Base-by-base conservation (phyloP, 2,888 invertebrate genomes). In the Macrophya alboannulata region DNA sequence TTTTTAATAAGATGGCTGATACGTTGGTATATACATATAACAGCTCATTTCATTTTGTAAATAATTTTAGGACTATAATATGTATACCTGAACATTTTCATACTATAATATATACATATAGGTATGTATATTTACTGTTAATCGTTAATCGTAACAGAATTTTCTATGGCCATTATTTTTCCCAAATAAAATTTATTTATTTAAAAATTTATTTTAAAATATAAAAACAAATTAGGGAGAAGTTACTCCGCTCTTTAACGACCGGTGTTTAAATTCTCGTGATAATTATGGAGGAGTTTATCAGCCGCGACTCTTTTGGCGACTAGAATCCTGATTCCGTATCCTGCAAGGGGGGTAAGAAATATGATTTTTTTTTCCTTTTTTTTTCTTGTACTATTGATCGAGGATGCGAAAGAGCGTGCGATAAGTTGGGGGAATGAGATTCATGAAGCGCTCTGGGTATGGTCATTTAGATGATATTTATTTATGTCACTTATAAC, bases 281-380 rank as follows among this genome's bases (percentile, higher is more conserved):
- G 40, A 71, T 85, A 84, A 51, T 31, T 72, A 40, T 45, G 43
- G 15, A 85, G 84, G 9, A 85, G 17, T 25, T 25, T 17, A 10
- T 85, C 71, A 55, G 85, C 85, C 8, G 85, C 71, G 55, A 83
- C 31, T 51, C 51, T 51, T 55, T 89, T 90, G 6, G 91, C 91
- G 10, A 17, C 79, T 25, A 85, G 71, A n/a, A 85, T 79, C 4
- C 89, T 88, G 62, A 86, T 62, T 0, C 88, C 88, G 21, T 83
- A 85, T 12, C 91, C 91, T 91, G 71, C 17, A 59, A 84, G 15
- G 74, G 21, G 21, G 59, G 59, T 43, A 25, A 79, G 15, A 55
- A 59, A 25, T 8, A 31, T 21, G 59, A 10, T 62, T 9, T 21
- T 43, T 21, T 0, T 1, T 15, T 31, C 31, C 3, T n/a, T 45